phyloP scores from a whole-genome alignment of 2,888 invertebrate genomes.

The Cosmorhoe ocellata region DNA sequence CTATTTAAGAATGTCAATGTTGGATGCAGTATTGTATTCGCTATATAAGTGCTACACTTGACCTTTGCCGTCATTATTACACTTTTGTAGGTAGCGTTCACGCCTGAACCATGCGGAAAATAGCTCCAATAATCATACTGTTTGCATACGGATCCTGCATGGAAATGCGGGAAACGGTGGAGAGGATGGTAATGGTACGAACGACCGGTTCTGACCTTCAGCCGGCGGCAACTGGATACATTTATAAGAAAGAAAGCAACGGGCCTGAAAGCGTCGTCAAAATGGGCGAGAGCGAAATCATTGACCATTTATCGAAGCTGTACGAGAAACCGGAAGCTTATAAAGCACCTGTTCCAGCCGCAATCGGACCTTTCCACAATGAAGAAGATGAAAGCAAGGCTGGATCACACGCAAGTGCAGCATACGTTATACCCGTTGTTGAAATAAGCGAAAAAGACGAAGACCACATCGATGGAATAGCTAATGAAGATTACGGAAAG shows the following conservation, averaged over 20 bases:
- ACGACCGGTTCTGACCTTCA: slow-evolving; percentile 82
- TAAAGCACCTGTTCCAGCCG: slow-evolving; percentile 53
- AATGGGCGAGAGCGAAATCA: slow-evolving; percentile 71
- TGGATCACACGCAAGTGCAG: slow-evolving; percentile 50
- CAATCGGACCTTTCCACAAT: slow-evolving; percentile 54
- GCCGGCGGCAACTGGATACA: slow-evolving; percentile 83
- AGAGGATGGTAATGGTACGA: slow-evolving; percentile 80
- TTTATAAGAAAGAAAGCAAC: slow-evolving; percentile 75
- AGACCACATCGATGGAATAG: slow-evolving; percentile 55
- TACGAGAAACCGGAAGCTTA: slow-evolving; percentile 60
- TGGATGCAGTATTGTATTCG: slow-evolving; percentile 63
- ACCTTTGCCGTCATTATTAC: slow-evolving; percentile 69
- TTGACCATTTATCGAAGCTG: slow-evolving; percentile 67
- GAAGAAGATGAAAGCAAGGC: slow-evolving; percentile 56
- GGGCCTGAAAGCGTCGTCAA: slow-evolving; percentile 74
- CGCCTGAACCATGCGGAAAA: slow-evolving; percentile 58
- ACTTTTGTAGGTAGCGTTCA: slow-evolving; percentile 40
- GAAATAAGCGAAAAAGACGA: slow-evolving; percentile 54
- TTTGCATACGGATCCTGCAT: slow-evolving; percentile 56
- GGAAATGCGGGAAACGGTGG: slow-evolving; percentile 76
- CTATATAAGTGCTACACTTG: slow-evolving; percentile 73
- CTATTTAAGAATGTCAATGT: slow-evolving; percentile 75
- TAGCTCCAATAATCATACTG: slow-evolving; percentile 52
- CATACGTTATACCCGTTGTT: slow-evolving; percentile 64
- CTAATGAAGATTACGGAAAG: slow-evolving; percentile 63